Evolutionary conservation across 30 jellyfish, hydroid and myxozoan species (phyloP), one percentile per base, ranked within the genome.

Genomic region (Mastigias papua): DNA sequence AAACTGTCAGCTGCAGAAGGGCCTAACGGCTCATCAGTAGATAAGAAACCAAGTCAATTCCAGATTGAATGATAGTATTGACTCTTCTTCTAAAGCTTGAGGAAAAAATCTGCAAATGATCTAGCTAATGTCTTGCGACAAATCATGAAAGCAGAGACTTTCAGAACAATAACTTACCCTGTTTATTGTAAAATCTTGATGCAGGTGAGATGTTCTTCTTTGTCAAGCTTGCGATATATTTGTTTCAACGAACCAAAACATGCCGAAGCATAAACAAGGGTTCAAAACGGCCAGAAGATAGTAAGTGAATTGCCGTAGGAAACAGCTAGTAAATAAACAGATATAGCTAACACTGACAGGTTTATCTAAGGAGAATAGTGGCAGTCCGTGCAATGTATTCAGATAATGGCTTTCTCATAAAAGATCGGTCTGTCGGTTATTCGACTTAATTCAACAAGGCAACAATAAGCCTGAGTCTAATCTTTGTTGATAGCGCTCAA

Each of bases 401-500:
- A 22, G 66, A 42, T 72, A 72, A 72, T 72, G 66, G 25, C 22
- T 42, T 34, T 72, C 66, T 51, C 25, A 42, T 23, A 46, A 72
- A 67, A 72, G 68, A 30, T 72, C 66, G 35, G 68, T 21, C 69
- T 35, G 83, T 27, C 83, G 33, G 69, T 37, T 35, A 72, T 72
- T 72, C 48, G 23, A 27, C 42, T 63, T 21, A 6, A 31, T 37
- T 9, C 33, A 65, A 65, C 76, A 65, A 65, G 33, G 42, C 66
- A 28, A 77, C 67, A 67, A 62, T 63, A 25, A 57, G 50, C 33
- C 88, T 34, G 27, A 17, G 19, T 77, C 25, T 77, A 34, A 57
- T 60, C 88, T 77, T 77, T 77, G 88, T 77, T 77, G 88, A 77
- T 77, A 77, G 32, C 28, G 88, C 78, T 77, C 63, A 63, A 49